Evolutionary conservation across 2,888 invertebrate genomes (phyloP).

Genomic region (Lutraria lutraria): DNA sequence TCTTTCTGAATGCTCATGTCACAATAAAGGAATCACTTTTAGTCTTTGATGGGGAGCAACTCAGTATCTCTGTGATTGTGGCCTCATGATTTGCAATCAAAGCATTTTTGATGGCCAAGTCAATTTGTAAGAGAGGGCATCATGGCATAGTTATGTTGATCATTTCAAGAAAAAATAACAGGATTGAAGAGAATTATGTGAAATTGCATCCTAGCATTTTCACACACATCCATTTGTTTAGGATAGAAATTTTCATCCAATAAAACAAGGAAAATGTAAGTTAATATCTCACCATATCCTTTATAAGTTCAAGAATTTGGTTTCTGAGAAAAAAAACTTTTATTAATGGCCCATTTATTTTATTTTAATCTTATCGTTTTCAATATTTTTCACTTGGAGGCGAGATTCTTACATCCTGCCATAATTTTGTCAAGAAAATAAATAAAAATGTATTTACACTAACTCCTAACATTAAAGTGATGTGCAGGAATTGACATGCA

Average conservation of each 20-base stretch:
- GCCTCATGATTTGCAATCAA: background rate
- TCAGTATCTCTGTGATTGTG: background rate
- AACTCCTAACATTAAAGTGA: background rate
- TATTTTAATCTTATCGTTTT: background rate
- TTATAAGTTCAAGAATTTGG: background rate
- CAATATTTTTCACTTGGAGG: constrained; percentile 1
- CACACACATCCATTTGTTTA: background rate
- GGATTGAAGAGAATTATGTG: constrained; percentile 3
- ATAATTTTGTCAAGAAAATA: constrained; percentile 7
- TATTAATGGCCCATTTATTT: background rate
- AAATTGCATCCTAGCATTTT: background rate
- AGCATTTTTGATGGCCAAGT: constrained; percentile 1
- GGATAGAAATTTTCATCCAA: constrained; percentile 9
- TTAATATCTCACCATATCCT: background rate
- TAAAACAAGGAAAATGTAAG: background rate
- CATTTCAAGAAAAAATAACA: background rate
- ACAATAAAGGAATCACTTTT: constrained; percentile 39
- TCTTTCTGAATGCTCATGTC: constrained; percentile 40
- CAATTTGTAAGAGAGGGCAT: background rate
- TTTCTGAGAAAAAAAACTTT: background rate
- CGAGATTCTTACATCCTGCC: constrained; percentile 14
- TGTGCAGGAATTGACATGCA: constrained; percentile 38
- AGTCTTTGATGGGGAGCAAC: background rate
- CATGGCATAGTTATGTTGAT: constrained; percentile 9
- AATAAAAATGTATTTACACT: constrained; percentile 1